These are phyloP conservation scores for Meiosimyza platycephala DNA, from an alignment of 2,888 invertebrate genomes.

Conservation along the genomic window DNA sequence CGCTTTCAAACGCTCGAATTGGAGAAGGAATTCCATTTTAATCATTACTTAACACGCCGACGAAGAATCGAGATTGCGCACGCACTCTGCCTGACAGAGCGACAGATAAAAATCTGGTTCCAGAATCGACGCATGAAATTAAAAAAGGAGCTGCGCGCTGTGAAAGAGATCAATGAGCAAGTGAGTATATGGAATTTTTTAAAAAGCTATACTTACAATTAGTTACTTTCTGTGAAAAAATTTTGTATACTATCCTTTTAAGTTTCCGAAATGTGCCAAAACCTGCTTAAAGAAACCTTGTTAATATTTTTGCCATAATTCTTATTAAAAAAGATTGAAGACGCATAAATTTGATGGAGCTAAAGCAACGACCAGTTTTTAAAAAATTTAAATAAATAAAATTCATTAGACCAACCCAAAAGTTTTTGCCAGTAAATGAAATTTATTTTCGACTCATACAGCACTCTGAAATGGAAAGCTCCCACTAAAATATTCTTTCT, in stretches of 20 bases:
- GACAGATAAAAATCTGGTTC: slow-evolving; percentile 98
- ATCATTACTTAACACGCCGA: slow-evolving; percentile 95
- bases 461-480: too few species aligned
- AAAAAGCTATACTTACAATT: too few species aligned
- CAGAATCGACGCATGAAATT: slow-evolving; percentile 97
- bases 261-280: background rate
- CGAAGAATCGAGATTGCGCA: slow-evolving; percentile 98
- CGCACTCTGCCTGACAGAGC: slow-evolving; percentile 93
- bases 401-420: too few species aligned
- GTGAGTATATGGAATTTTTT: slow-evolving; percentile 50
- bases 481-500: too few species aligned
- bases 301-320: too few species aligned
- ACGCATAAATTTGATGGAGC: too few species aligned
- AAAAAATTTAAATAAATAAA: too few species aligned
- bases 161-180: slow-evolving; percentile 95
- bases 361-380: too few species aligned
- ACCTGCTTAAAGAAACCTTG: too few species aligned
- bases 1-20: slow-evolving; percentile 97
- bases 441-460: too few species aligned
- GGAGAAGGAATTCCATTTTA: slow-evolving; percentile 99
- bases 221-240: background rate
- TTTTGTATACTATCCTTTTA: background rate
- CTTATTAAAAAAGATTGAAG: too few species aligned
- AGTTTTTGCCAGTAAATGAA: too few species aligned
- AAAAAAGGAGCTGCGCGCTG: slow-evolving; percentile 94